phyloP scores from a whole-genome alignment of 2,888 invertebrate genomes.

The Adelognathus sp. region DNA sequence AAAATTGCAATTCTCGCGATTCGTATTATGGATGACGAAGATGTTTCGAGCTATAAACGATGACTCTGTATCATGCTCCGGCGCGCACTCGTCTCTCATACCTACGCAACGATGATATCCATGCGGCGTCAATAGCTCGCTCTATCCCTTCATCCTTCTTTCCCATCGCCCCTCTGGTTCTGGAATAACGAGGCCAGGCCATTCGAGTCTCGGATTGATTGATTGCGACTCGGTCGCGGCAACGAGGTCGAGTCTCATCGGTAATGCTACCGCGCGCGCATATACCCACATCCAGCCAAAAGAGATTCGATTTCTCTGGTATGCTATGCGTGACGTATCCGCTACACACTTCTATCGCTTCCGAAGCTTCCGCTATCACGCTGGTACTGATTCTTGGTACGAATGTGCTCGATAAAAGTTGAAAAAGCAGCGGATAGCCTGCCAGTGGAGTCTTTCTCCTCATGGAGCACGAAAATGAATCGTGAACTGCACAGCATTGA shows the following conservation, averaged over 20 bases:
- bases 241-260: constrained; percentile 52
- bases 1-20: too few relatives aligned
- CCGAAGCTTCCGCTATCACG: constrained; percentile 42
- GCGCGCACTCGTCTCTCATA: too few relatives aligned
- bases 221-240: constrained; percentile 51
- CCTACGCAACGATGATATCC: not conserved
- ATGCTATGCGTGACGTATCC: constrained; percentile 6
- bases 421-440: constrained; percentile 26
- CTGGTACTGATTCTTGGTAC: constrained; percentile 3
- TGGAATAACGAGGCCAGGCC: constrained; percentile 45
- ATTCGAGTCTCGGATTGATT: constrained; percentile 46
- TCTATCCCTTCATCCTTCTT: constrained; percentile 20
- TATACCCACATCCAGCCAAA: constrained; percentile 14
- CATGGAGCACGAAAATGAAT: not conserved
- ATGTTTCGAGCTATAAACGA: too few relatives aligned
- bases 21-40: too few relatives aligned
- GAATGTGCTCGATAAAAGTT: too few relatives aligned
- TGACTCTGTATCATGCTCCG: too few relatives aligned
- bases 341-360: constrained; percentile 8
- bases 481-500: too few relatives aligned
- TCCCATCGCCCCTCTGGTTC: constrained; percentile 6
- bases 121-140: not conserved
- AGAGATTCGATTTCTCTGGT: constrained; percentile 41
- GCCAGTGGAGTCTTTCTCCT: constrained; percentile 4
- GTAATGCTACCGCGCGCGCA: not conserved